phyloP scores from a whole-genome alignment of 2,888 invertebrate species.

The Octonoba sinensis region DNA sequence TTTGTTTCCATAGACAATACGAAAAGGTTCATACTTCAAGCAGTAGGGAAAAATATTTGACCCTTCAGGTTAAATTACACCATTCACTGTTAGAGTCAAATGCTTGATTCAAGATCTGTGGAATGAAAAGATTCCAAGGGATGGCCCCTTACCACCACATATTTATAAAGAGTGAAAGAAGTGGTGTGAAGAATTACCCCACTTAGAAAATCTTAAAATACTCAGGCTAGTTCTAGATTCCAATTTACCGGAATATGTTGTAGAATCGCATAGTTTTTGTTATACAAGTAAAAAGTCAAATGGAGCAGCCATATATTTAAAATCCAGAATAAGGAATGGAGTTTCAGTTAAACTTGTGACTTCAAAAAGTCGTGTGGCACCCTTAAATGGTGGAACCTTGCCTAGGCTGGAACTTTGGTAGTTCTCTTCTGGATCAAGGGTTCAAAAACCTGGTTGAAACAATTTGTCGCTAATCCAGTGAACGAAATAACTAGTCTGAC shows the following conservation, averaged over 20 bases:
- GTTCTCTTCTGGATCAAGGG: constrained; percentile 3
- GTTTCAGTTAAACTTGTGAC: not conserved
- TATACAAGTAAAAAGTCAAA: not conserved
- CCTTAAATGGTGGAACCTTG: not conserved
- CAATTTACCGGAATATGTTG: not conserved
- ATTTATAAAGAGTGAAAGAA: constrained; percentile 6
- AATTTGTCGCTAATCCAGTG: not conserved
- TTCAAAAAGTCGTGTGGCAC: not conserved
- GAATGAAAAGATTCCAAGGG: not conserved
- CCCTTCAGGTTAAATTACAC: not conserved
- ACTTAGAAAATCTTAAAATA: not conserved
- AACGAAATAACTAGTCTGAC: not conserved
- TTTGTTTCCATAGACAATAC: not conserved
- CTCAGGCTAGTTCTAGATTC: not conserved
- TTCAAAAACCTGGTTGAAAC: not conserved
- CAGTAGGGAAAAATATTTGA: constrained; percentile 12
- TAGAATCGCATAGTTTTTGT: not conserved
- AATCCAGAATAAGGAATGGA: not conserved
- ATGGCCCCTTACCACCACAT: not conserved
- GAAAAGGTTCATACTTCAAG: not conserved
- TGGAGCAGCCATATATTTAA: not conserved
- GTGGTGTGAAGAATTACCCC: constrained; percentile 2
- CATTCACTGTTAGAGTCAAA: constrained; percentile 11
- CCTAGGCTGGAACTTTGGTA: not conserved
- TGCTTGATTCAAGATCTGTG: constrained; percentile 1